These are phyloP conservation scores for Carcharodon carcharias DNA, from an alignment of 2,797 vertebrate species.

Conservation along the genomic window DNA sequence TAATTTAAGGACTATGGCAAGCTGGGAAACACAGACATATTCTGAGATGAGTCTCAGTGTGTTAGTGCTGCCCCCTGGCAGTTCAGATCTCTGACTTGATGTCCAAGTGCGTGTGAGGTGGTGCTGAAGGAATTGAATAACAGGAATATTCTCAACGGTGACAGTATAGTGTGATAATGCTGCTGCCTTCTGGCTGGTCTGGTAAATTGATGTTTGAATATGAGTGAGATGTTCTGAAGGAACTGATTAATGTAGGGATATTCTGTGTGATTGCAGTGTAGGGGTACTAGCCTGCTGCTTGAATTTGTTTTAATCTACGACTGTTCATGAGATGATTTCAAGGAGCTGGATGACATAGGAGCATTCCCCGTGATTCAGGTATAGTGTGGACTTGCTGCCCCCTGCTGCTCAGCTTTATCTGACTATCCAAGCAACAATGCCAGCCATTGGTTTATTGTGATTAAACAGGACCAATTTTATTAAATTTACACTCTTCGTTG, in stretches of 20 bases:
- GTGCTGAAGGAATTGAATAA: background rate
- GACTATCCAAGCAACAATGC: background rate
- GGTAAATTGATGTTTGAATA: background rate
- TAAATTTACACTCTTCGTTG: background rate
- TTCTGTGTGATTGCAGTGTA: background rate
- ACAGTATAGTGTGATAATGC: background rate
- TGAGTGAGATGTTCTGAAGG: background rate
- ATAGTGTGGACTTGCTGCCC: slow-evolving; percentile 15
- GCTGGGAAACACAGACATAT: background rate
- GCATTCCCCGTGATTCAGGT: background rate
- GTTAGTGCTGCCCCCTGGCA: slow-evolving; percentile 5
- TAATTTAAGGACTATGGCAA: too few relatives aligned
- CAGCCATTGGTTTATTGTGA: background rate
- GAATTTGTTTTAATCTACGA: background rate
- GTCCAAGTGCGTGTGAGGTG: background rate
- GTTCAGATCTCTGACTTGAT: slow-evolving; percentile 24
- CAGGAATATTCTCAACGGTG: background rate
- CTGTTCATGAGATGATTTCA: background rate
- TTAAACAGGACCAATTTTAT: background rate
- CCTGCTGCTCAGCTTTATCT: background rate
- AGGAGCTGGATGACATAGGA: background rate
- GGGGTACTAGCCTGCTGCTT: background rate
- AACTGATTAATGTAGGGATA: background rate
- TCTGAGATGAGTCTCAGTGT: background rate
- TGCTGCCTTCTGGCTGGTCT: background rate